Conservation (phyloP, 2,113 vertebrate species). For the Motacilla alba region DNA sequence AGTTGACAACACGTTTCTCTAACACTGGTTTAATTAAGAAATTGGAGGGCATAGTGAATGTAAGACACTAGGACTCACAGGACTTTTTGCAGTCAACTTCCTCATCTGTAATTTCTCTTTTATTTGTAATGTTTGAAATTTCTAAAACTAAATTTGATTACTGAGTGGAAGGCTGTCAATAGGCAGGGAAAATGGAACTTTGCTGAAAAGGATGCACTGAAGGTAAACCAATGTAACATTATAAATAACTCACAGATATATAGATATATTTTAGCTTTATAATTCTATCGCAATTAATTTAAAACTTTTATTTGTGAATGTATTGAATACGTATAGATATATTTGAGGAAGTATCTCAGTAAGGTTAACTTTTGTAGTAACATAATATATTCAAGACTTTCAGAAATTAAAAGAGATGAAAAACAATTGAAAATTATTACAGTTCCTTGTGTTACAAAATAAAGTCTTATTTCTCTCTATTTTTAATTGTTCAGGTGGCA, state of each 20-base stretch:
- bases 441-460: neutral
- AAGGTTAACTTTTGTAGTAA: neutral
- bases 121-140: constrained; percentile 20
- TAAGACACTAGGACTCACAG: neutral
- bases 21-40: neutral
- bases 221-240: neutral
- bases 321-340: fast-evolving
- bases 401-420: neutral
- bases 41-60: neutral
- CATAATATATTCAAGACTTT: neutral
- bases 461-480: neutral
- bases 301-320: neutral
- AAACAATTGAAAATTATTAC: neutral
- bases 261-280: neutral
- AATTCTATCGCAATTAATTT: neutral
- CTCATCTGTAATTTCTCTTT: neutral
- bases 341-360: neutral
- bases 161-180: neutral
- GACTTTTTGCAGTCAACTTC: neutral
- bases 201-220: neutral
- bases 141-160: constrained; percentile 6
- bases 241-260: neutral
- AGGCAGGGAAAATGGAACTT: neutral
- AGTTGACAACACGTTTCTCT: neutral
- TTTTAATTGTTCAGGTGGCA: neutral